Evolutionary conservation across 2,113 vertebrate genomes (phyloP).

Genomic region (Tricholaema leucomelas): DNA sequence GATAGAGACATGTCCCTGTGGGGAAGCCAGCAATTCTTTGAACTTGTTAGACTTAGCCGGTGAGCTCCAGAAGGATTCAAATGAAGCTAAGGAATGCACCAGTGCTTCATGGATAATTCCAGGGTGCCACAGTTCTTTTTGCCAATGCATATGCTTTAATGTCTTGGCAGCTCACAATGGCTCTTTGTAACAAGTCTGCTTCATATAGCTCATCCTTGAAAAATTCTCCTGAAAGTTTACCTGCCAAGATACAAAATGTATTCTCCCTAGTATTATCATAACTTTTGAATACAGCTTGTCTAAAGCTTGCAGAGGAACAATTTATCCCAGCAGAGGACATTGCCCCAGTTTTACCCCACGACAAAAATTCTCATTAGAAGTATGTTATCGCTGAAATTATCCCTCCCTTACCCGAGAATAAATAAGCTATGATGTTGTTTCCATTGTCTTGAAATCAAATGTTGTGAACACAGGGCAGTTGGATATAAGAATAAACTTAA

Average conservation of each 20-base stretch:
- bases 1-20: neutral
- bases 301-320: neutral
- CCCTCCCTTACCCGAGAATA: neutral
- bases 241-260: neutral
- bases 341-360: neutral
- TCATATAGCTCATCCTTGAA: neutral
- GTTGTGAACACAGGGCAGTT: neutral
- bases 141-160: slow-evolving; percentile 2
- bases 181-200: neutral
- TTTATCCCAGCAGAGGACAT: neutral
- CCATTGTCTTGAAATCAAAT: neutral
- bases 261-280: neutral
- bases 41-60: slow-evolving; percentile 1
- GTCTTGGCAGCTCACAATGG: neutral
- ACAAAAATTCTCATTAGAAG: neutral
- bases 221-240: slow-evolving; percentile 10
- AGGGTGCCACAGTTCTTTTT: neutral
- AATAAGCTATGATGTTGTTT: neutral
- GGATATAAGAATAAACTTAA: neutral
- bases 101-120: slow-evolving; percentile 23
- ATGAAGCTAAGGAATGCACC: neutral
- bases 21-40: slow-evolving; percentile 8
- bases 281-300: neutral
- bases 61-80: neutral
- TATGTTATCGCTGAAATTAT: neutral